Conservation (phyloP, 64 coral and sea anemone species). For the Montipora efflorescens region DNA sequence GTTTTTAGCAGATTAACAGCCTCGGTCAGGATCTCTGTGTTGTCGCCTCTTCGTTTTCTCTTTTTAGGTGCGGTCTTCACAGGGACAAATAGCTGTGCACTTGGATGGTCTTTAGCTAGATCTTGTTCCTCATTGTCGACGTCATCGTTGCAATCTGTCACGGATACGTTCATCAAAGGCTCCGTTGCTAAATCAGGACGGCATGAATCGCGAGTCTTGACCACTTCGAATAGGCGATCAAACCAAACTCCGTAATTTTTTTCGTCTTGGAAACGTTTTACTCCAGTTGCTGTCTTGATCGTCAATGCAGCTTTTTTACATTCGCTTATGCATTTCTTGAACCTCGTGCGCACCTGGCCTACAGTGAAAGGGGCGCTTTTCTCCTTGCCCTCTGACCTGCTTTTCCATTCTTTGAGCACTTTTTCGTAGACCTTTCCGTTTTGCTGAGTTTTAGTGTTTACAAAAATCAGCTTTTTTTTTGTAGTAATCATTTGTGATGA, state of each 20-base stretch:
- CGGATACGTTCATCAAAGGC: no score
- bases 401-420: constrained; percentile 9
- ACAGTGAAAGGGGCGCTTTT: constrained; percentile 52
- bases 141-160: background rate
- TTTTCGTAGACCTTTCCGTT: constrained; percentile 22
- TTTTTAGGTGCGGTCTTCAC: constrained; percentile 30
- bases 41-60: background rate
- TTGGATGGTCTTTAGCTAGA: background rate
- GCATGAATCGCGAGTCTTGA: no score
- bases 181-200: no score
- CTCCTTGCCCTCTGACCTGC: constrained; percentile 15
- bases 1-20: background rate
- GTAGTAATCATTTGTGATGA: background rate
- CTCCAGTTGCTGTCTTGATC: no score
- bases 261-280: no score
- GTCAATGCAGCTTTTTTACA: no score
- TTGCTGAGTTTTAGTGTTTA: constrained; percentile 22
- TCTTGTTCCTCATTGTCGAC: background rate
- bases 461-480: background rate
- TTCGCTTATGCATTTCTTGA: no score
- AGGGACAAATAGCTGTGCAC: background rate
- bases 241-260: no score
- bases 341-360: background rate
- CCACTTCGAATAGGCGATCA: no score
- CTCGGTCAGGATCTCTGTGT: background rate